These are phyloP conservation scores for Stenurella melanura DNA, from an alignment of 2,888 invertebrate species.

Conservation along the genomic window DNA sequence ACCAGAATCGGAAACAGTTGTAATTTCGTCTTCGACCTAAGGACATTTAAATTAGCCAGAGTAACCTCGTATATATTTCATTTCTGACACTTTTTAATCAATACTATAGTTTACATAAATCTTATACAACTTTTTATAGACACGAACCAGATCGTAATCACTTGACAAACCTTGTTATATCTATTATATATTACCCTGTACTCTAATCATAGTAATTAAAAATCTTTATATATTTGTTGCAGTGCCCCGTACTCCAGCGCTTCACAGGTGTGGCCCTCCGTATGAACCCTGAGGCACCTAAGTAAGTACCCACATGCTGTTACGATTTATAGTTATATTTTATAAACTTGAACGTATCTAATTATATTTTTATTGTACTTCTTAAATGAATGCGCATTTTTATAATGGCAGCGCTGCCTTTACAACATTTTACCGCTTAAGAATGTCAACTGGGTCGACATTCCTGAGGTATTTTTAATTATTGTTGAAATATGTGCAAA, in stretches of 20 bases:
- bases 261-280: slow-evolving; percentile 50
- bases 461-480: slow-evolving; percentile 45
- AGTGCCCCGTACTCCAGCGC: slow-evolving; percentile 35
- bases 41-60: no score
- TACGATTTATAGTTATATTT: background rate
- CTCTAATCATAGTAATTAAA: slow-evolving; percentile 14
- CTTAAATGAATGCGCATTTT: slow-evolving; percentile 13
- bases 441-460: slow-evolving; percentile 48
- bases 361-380: slow-evolving; percentile 22
- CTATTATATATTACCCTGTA: background rate
- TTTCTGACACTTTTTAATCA: no score
- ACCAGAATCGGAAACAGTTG: no score
- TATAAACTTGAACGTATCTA: background rate
- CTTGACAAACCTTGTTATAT: background rate
- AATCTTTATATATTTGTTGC: slow-evolving; percentile 43
- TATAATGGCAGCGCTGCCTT: background rate
- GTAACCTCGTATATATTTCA: no score
- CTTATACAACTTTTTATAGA: background rate
- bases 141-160: background rate
- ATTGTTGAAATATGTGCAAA: slow-evolving; percentile 26
- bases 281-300: slow-evolving; percentile 55
- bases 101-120: background rate
- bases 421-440: slow-evolving; percentile 15
- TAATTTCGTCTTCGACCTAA: no score
- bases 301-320: slow-evolving; percentile 48